Conservation (phyloP, 2,888 invertebrate species). For the Hirudinaria manillensis region DNA sequence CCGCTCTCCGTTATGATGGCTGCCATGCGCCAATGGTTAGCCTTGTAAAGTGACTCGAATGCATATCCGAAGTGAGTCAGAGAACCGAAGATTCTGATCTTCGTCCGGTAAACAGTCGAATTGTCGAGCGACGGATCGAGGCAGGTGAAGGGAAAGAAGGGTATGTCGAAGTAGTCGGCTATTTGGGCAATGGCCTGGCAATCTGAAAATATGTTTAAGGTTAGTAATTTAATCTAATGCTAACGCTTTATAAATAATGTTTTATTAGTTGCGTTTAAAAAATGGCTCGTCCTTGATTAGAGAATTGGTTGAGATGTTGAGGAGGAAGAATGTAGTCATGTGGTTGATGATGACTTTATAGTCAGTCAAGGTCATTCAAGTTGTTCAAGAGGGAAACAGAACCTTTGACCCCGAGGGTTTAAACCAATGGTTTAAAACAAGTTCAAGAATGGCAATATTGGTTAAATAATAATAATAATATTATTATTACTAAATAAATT, state of each 20-base stretch:
- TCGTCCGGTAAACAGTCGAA: slow-evolving; percentile 11
- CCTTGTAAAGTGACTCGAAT: neutral
- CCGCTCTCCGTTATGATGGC: slow-evolving; percentile 14
- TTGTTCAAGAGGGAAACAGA: no score
- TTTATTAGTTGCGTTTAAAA: no score
- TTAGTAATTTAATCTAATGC: no score
- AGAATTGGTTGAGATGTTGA: no score
- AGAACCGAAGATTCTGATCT: slow-evolving; percentile 8
- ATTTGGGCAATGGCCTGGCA: slow-evolving; percentile 14
- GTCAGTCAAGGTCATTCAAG: no score
- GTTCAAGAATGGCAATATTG: no score
- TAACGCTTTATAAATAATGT: no score
- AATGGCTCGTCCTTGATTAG: no score
- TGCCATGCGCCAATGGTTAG: neutral
- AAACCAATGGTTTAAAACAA: no score
- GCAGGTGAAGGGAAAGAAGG: slow-evolving; percentile 4
- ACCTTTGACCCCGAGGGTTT: no score
- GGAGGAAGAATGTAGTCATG: no score
- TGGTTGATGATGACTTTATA: no score
- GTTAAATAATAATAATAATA: neutral
- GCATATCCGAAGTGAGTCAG: slow-evolving; percentile 8
- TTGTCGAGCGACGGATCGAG: slow-evolving; percentile 19
- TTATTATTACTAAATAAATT: neutral
- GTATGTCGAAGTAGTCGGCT: slow-evolving; percentile 7
- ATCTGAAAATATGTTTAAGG: slow-evolving; percentile 7